phyloP scores from a whole-genome alignment of 2,888 invertebrate genomes.

The Morpho helenor region DNA sequence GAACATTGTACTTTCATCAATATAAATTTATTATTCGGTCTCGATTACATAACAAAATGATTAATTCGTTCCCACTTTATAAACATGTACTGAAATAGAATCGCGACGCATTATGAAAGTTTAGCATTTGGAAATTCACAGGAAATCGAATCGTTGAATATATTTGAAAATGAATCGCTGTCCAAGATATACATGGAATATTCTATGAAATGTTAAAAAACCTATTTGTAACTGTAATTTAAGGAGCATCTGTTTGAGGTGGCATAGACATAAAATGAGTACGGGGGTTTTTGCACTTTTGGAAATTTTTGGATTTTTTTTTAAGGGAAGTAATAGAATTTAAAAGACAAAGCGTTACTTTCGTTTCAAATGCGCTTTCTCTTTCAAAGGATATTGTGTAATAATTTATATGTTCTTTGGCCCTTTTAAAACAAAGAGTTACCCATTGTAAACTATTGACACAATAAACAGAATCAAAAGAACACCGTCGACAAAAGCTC shows the following conservation, averaged over 20 bases:
- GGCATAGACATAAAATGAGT: conserved; percentile 11
- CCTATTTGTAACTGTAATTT: conserved; percentile 7
- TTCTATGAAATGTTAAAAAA: conserved; percentile 5
- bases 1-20: background rate
- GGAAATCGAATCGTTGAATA: conserved; percentile 25
- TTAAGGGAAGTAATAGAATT: conserved; percentile 26
- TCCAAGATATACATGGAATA: conserved; percentile 9
- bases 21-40: background rate
- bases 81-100: conserved; percentile 5
- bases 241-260: conserved; percentile 23
- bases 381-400: conserved; percentile 33
- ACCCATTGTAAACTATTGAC: conserved; percentile 32
- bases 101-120: conserved; percentile 18
- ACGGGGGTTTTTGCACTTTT: background rate
- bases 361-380: conserved; percentile 44
- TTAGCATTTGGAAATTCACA: conserved; percentile 21
- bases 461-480: conserved; percentile 23
- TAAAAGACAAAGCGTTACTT: conserved; percentile 37
- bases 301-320: conserved; percentile 4
- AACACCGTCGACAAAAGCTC: conserved; percentile 8
- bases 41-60: background rate
- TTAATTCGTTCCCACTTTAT: background rate
- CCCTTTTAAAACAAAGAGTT: conserved; percentile 36
- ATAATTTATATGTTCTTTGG: conserved; percentile 37
- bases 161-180: conserved; percentile 19